Percentiles rank a stretch among this genome's conserved stretches.
These are phyloP conservation scores for Eupithecia exiguata DNA, from an alignment of 2,888 invertebrate genomes.

Conservation along the genomic window DNA sequence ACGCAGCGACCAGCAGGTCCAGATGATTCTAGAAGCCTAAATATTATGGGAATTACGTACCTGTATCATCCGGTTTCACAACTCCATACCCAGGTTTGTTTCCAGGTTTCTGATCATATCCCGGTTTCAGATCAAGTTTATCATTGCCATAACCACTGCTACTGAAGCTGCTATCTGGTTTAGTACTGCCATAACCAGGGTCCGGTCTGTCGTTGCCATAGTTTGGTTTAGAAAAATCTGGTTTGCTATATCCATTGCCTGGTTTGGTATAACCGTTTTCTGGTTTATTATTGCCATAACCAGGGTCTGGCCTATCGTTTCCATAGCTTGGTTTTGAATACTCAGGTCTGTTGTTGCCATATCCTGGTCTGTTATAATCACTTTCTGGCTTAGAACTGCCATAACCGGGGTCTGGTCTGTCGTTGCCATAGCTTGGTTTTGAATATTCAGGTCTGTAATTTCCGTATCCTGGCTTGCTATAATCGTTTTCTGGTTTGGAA, in stretches of 20 bases:
- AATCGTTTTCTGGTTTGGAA: constrained; percentile 23
- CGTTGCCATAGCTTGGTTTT: constrained; percentile 14
- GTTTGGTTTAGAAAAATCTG: constrained; percentile 15
- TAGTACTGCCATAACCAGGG: constrained; percentile 27
- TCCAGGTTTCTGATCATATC: constrained; percentile 30
- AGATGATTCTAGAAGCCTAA: background rate
- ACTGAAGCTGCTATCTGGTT: constrained; percentile 24
- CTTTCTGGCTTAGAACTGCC: constrained; percentile 23
- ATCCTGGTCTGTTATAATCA: constrained; percentile 23
- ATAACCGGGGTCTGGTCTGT: constrained; percentile 29
- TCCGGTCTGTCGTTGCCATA: constrained; percentile 9
- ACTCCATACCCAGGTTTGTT: constrained; percentile 31
- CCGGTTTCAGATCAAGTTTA: constrained; percentile 22
- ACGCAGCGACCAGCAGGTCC: background rate
- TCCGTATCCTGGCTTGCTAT: constrained; percentile 20
- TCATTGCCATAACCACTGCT: constrained; percentile 19
- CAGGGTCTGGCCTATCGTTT: constrained; percentile 16
- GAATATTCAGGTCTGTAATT: constrained; percentile 12
- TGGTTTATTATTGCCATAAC: constrained; percentile 33
- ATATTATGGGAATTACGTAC: constrained; percentile 12
- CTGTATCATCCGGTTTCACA: constrained; percentile 32
- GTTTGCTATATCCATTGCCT: background rate
- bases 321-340: constrained; percentile 14
- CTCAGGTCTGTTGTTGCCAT: constrained; percentile 6
- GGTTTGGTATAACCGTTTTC: constrained; percentile 19